These are phyloP conservation scores for Rhagonycha lutea DNA, from an alignment of 2,888 invertebrate species.

Conservation along the genomic window DNA sequence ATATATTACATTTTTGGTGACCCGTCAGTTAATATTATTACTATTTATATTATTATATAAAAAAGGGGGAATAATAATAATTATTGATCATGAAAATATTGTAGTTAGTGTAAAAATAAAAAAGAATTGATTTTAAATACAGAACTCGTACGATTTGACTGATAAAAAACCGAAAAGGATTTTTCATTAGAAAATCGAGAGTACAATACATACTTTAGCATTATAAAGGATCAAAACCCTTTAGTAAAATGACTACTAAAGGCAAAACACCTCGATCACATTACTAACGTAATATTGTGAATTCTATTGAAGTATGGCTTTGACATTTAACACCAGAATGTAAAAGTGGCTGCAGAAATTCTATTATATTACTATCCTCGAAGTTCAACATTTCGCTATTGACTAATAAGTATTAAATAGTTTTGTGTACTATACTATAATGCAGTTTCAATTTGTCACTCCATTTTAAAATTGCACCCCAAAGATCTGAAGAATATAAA, in stretches of 20 bases:
- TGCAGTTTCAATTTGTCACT: not conserved
- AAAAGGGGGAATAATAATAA: not conserved
- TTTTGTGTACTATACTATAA: not conserved
- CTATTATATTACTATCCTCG: slow-evolving; percentile 10
- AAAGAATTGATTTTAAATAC: not conserved
- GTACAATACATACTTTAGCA: slow-evolving; percentile 18
- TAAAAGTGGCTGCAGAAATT: slow-evolving; percentile 27
- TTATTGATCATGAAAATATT: not conserved
- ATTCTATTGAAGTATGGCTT: slow-evolving; percentile 32
- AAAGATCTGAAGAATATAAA: not conserved
- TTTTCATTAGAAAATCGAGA: slow-evolving; percentile 22
- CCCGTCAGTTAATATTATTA: not conserved
- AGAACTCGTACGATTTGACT: not conserved
- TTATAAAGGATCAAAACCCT: slow-evolving; percentile 25
- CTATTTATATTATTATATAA: not conserved
- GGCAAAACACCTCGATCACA: slow-evolving; percentile 30
- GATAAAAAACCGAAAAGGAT: not conserved
- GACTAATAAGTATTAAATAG: not conserved
- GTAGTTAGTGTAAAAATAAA: not conserved
- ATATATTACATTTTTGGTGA: not conserved
- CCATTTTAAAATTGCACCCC: not conserved
- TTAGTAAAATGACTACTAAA: slow-evolving; percentile 36
- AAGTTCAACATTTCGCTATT: not conserved
- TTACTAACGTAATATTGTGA: slow-evolving; percentile 36
- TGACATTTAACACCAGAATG: slow-evolving; percentile 35